Percentiles rank a stretch among this genome's conserved stretches.
Evolutionary conservation across 2,113 vertebrate species (phyloP).

Genomic region (Vulpes vulpes): DNA sequence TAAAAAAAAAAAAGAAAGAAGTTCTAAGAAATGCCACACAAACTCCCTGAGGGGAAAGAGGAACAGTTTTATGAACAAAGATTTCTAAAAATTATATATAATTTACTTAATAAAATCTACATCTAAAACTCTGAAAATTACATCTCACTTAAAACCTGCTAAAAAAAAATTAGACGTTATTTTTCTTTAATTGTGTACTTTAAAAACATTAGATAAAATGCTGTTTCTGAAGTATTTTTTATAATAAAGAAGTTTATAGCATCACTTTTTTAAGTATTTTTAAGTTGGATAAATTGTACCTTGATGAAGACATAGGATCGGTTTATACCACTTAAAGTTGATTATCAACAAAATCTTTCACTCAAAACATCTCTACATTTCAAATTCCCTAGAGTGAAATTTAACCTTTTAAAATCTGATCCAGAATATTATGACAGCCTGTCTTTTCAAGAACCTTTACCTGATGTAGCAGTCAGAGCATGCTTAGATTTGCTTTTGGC

Average conservation of each 20-base stretch:
- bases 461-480: not conserved
- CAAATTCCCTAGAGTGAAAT: not conserved
- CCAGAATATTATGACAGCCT: not conserved
- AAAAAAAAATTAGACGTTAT: constrained; percentile 48
- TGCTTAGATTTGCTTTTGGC: not conserved
- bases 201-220: constrained; percentile 42
- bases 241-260: not conserved
- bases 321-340: not conserved
- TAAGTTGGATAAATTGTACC: not conserved
- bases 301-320: not conserved
- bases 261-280: constrained; percentile 44
- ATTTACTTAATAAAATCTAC: constrained; percentile 55
- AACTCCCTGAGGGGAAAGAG: constrained; percentile 28
- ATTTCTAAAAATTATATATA: not conserved
- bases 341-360: constrained; percentile 53
- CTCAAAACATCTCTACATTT: constrained; percentile 3
- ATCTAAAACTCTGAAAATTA: constrained; percentile 44
- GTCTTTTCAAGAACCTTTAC: constrained; percentile 28
- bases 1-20: not conserved
- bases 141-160: constrained; percentile 37
- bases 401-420: constrained; percentile 44
- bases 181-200: constrained; percentile 30
- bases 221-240: not conserved
- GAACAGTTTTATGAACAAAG: constrained; percentile 32
- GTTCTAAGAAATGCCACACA: constrained; percentile 73